Base-by-base conservation (phyloP, 2,888 invertebrate species). In the Parnassius mnemosyne region DNA sequence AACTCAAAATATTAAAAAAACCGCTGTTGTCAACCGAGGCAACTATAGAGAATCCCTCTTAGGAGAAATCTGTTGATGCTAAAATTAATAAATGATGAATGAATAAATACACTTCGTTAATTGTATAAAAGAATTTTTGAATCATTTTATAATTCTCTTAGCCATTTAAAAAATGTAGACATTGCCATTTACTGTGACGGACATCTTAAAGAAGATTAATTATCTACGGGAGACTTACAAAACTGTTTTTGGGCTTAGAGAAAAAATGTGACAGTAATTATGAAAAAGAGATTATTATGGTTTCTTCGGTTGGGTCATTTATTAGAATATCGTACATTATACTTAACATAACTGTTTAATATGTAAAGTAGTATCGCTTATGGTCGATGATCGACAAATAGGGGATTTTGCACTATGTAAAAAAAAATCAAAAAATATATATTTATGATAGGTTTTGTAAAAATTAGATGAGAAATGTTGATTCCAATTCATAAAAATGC, bases 171-270 rank as follows among this genome's bases (percentile, higher is more conserved):
- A 20, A 34, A 34, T 5, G 34, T 34, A 34, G 34, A 34, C 34
- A 34, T 34, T 34, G 34, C 34, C 34, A 34, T 34, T 34, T 5
- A 34, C 34, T 43, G 42, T 25, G 51, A 57, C 43, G 57, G 57
- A 57, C n/a, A 12, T 46, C 46, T 57, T 50, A 20, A 51, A 57
- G 43, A 50, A 51, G 57, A 57, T 57, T 56, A 56, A 56, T 55
- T 57, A 57, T 43, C 51, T 49, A 51, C 43, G 34, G 13, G 12
- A 51, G 57, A 57, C 51, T 57, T 43, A 53, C 41, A 16, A 57
- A 57, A 51, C 57, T 57, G 51, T 51, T 20, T 3, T 20, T 42
- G n/a, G 42, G n/a, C 13, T 20, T 13, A 41, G 20, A 43, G 16
- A 43, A 49, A 57, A 57, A 57, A 42, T 16, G 42, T 55, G 25